Evolutionary conservation across 2,797 vertebrate genomes (phyloP).

Genomic region (Anolis apletophallus): DNA sequence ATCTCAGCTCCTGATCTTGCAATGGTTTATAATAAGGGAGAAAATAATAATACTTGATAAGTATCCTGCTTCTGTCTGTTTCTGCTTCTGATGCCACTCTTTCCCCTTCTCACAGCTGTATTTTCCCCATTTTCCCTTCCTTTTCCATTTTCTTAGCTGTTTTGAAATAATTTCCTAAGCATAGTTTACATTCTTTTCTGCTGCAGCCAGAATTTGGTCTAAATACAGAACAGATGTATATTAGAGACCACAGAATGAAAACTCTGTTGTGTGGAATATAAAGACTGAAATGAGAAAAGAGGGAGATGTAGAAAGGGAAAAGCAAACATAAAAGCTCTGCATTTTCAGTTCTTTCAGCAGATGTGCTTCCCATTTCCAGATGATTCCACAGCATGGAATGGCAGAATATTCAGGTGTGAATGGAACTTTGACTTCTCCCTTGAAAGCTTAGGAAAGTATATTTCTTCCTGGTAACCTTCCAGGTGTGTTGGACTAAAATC

Average conservation of each 20-base stretch:
- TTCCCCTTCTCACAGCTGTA: rapidly evolving
- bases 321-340: background rate
- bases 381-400: background rate
- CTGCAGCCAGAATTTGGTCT: slow-evolving; percentile 16
- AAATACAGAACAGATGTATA: slow-evolving; percentile 23
- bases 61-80: background rate
- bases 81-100: background rate
- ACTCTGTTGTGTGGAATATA: background rate
- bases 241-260: slow-evolving; percentile 20
- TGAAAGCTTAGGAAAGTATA: background rate
- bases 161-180: background rate
- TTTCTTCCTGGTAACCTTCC: background rate
- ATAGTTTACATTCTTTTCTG: slow-evolving; percentile 58
- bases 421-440: background rate
- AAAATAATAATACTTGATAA: background rate
- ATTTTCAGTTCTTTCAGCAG: background rate
- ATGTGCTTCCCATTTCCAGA: background rate
- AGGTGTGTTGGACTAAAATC: background rate
- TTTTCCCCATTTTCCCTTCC: no score
- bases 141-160: background rate
- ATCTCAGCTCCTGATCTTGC: background rate
- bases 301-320: background rate
- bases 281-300: background rate
- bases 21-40: background rate
- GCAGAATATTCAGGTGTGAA: background rate